Percentiles rank a stretch among this genome's conserved stretches.
These are phyloP conservation scores for Leucopsar rothschildi DNA, from an alignment of 2,113 vertebrate genomes.

Conservation along the genomic window DNA sequence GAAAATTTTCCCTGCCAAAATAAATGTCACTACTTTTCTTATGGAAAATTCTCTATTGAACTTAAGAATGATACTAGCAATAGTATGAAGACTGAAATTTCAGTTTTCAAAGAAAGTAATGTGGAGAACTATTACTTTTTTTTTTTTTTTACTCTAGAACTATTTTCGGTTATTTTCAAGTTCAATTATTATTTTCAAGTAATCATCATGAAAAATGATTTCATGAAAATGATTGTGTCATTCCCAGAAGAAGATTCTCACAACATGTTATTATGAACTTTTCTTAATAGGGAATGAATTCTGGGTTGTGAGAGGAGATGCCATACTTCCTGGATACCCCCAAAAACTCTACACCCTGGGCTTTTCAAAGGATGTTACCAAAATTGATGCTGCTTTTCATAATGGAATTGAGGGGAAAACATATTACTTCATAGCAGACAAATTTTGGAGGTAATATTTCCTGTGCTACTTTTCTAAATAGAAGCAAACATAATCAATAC, in stretches of 20 bases:
- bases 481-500: background rate
- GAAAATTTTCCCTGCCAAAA: background rate
- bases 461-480: background rate
- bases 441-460: constrained; percentile 80
- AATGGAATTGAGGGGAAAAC: constrained; percentile 74
- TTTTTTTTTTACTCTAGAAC: background rate
- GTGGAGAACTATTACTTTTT: background rate
- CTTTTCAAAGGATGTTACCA: constrained; percentile 71
- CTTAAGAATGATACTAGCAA: background rate
- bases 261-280: background rate
- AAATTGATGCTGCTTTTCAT: constrained; percentile 79
- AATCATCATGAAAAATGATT: background rate
- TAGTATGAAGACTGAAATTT: background rate
- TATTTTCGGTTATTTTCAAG: background rate
- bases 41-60: background rate
- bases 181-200: background rate
- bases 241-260: background rate
- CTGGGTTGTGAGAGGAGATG: constrained; percentile 78
- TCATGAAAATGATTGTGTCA: background rate
- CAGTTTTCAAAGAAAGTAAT: background rate
- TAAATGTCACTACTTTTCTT: background rate
- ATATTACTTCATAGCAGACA: constrained; percentile 75
- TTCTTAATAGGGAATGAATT: constrained; percentile 74
- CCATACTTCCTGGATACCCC: constrained; percentile 73
- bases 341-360: constrained; percentile 76